Percentiles rank a stretch among this genome's conserved stretches.
phyloP scores from a whole-genome alignment of 2,113 vertebrate genomes.

The Pachycephala philippinensis region DNA sequence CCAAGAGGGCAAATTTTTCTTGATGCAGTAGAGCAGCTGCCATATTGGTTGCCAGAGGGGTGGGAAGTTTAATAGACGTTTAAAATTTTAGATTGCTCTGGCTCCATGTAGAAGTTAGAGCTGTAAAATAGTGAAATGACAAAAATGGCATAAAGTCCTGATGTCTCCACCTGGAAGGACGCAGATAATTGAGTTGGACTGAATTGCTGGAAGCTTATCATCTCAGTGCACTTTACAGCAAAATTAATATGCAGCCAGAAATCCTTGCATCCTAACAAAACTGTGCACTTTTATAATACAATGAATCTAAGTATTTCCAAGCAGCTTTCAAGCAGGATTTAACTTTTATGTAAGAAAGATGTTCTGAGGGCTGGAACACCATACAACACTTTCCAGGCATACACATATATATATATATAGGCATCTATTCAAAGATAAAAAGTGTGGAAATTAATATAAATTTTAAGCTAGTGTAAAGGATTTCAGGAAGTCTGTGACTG shows the following conservation, averaged over 20 bases:
- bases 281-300: background rate
- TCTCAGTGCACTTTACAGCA: background rate
- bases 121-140: background rate
- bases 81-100: background rate
- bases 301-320: background rate
- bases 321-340: background rate
- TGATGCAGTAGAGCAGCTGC: background rate
- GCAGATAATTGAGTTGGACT: conserved; percentile 12
- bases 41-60: background rate
- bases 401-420: background rate
- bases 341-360: background rate
- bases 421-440: background rate
- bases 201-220: background rate
- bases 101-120: background rate
- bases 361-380: background rate
- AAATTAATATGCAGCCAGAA: conserved; percentile 14
- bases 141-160: background rate
- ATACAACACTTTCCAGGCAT: background rate
- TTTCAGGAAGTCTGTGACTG: background rate
- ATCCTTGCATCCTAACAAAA: background rate
- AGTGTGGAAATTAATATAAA: background rate
- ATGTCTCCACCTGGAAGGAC: conserved; percentile 8
- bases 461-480: background rate
- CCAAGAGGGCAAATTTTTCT: background rate
- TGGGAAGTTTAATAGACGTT: background rate